A percentile compares a stretch with the other conserved stretches of the same genome.
Conservation (phyloP, 2,888 invertebrate species). For the Desoria tigrina region DNA sequence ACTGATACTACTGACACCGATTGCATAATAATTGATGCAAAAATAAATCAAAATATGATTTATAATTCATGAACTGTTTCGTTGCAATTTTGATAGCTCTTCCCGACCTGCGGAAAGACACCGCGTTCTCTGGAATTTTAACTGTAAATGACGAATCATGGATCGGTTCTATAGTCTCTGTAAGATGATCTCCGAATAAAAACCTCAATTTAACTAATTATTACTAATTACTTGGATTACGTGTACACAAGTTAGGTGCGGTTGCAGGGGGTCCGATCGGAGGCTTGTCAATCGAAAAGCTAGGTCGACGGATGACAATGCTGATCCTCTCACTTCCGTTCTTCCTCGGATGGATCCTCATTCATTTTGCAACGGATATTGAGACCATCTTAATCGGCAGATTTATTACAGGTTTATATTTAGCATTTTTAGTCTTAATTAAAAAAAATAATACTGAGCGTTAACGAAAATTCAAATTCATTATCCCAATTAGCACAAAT, state of each 20-base stretch:
- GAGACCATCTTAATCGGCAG: constrained; percentile 60
- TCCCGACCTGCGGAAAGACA: constrained; percentile 56
- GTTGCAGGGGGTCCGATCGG: constrained; percentile 35
- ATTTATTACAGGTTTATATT: constrained; percentile 30
- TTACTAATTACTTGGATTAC: too few species aligned
- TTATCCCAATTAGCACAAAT: too few species aligned
- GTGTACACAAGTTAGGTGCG: constrained; percentile 27
- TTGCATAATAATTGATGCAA: too few species aligned
- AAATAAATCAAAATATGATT: too few species aligned
- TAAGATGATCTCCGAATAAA: too few species aligned
- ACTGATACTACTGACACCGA: too few species aligned
- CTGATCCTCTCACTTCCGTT: constrained; percentile 54
- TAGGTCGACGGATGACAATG: constrained; percentile 23
- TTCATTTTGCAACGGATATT: constrained; percentile 50
- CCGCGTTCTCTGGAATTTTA: constrained; percentile 56
- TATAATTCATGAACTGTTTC: too few species aligned
- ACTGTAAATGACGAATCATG: constrained; percentile 66
- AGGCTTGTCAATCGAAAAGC: constrained; percentile 43
- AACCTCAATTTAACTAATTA: too few species aligned
- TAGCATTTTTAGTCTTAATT: background rate
- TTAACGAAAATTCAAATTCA: too few species aligned
- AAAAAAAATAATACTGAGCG: too few species aligned
- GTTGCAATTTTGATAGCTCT: too few species aligned
- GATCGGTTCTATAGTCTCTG: constrained; percentile 66
- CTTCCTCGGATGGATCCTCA: constrained; percentile 56